Conservation (phyloP, 2,113 vertebrate species). For the Thryonomys swinderianus region DNA sequence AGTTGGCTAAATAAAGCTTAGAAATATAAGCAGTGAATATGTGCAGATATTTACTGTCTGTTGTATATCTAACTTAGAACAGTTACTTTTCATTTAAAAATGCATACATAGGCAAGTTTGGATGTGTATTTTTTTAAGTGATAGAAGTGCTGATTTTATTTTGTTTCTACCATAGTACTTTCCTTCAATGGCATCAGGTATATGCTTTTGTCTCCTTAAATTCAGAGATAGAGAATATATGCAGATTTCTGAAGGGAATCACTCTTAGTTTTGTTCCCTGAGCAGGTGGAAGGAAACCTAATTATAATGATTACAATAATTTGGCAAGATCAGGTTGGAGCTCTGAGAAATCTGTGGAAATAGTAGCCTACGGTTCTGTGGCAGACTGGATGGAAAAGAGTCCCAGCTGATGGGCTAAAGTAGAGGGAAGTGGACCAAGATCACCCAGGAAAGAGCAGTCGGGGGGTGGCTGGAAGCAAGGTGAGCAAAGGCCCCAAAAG, state of each 20-base stretch:
- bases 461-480: neutral
- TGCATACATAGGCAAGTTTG: neutral
- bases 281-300: conserved; percentile 45
- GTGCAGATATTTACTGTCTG: neutral
- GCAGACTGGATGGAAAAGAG: neutral
- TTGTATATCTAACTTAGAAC: neutral
- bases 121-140: neutral
- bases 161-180: neutral
- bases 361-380: neutral
- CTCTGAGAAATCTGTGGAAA: conserved; percentile 26
- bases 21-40: neutral
- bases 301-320: neutral
- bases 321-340: neutral
- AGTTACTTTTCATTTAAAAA: neutral
- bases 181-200: neutral
- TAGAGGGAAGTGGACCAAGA: neutral
- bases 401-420: neutral
- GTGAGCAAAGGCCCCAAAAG: neutral
- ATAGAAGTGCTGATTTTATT: neutral
- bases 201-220: neutral
- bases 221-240: conserved; percentile 1
- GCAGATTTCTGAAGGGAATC: conserved; percentile 47
- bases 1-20: conserved; percentile 11
- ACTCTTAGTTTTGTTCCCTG: conserved; percentile 50
- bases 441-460: neutral